Percentiles rank a stretch among this genome's conserved stretches.
Conservation (phyloP, 2,113 vertebrate genomes). For the Piaya cayana region DNA sequence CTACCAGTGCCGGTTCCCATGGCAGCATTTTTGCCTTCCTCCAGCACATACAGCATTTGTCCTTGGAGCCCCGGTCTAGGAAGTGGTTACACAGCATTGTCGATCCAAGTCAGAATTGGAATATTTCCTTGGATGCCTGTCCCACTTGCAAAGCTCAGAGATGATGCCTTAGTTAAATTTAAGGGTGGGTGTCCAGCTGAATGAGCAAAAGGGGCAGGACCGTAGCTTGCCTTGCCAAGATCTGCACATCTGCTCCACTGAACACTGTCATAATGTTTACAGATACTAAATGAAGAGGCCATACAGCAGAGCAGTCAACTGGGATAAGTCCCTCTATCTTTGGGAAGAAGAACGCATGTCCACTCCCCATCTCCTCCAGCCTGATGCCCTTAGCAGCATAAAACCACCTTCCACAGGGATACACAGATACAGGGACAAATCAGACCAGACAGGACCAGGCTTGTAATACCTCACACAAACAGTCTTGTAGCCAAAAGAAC, state of each 20-base stretch:
- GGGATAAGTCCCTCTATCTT: neutral
- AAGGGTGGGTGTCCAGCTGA: neutral
- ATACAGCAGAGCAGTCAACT: too few species aligned
- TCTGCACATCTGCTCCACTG: neutral
- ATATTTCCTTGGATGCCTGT: neutral
- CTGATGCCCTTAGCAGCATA: neutral
- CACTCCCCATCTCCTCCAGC: neutral
- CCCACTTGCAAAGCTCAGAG: neutral
- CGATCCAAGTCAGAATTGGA: neutral
- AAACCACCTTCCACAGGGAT: neutral
- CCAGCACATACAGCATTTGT: neutral
- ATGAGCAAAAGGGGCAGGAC: neutral
- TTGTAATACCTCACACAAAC: neutral
- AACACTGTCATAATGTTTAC: neutral
- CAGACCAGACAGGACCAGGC: rapidly evolving
- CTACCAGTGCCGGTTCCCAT: neutral
- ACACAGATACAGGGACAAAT: neutral
- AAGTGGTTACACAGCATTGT: neutral
- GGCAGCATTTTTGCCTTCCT: neutral
- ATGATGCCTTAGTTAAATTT: neutral
- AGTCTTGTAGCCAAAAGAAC: neutral
- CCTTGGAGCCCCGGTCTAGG: neutral
- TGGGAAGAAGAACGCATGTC: rapidly evolving
- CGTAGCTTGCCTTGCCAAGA: neutral
- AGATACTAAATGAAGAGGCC: neutral